Conservation (phyloP, 2,888 invertebrate species). For the Rugalucina vietnamica region DNA sequence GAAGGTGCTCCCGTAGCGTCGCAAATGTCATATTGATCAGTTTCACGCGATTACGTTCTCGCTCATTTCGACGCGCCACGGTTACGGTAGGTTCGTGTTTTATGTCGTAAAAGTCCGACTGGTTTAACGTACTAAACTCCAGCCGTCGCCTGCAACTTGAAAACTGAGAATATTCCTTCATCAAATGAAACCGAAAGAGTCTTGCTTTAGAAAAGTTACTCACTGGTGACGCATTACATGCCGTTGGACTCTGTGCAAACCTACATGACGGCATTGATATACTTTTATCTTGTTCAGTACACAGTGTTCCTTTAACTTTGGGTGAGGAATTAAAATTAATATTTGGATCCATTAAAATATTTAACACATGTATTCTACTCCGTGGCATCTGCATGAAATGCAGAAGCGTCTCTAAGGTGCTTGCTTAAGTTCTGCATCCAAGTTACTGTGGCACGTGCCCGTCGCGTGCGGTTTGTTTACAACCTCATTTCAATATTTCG, state of each 20-base stretch:
- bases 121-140: conserved; percentile 67
- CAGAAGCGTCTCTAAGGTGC: neutral
- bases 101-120: conserved; percentile 62
- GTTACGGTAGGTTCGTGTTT: conserved; percentile 88
- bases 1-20: conserved; percentile 76
- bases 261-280: conserved; percentile 60
- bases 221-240: conserved; percentile 38
- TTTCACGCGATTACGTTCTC: conserved; percentile 96
- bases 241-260: conserved; percentile 46
- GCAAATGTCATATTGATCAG: conserved; percentile 85
- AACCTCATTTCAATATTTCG: conserved; percentile 53
- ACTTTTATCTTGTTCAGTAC: neutral
- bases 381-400: no score
- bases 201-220: conserved; percentile 40
- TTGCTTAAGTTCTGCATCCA: conserved; percentile 34
- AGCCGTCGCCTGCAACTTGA: conserved; percentile 61
- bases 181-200: conserved; percentile 57
- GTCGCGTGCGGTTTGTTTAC: conserved; percentile 67
- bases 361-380: no score
- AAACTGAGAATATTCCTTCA: conserved; percentile 53
- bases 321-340: neutral
- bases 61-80: conserved; percentile 92
- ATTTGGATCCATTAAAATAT: neutral
- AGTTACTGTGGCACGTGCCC: conserved; percentile 57
- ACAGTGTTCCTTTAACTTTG: neutral